These are phyloP conservation scores for Holcopasites calliopsidis DNA, from an alignment of 1,140 invertebrate genomes.

Conservation along the genomic window DNA sequence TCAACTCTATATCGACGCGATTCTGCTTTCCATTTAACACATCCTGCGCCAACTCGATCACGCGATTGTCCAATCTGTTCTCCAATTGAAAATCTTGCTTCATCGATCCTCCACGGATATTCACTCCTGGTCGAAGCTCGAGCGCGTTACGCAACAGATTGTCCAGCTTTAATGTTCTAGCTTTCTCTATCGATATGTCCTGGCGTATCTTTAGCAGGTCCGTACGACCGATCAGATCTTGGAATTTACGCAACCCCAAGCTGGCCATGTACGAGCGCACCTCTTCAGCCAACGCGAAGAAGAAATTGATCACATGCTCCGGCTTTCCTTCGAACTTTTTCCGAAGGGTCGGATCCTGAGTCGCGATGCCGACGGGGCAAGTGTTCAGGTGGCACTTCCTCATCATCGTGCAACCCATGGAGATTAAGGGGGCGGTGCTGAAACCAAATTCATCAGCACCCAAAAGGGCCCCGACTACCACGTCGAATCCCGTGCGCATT, in stretches of 20 bases:
- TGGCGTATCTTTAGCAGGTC: conserved; percentile 88
- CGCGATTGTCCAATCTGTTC: conserved; percentile 91
- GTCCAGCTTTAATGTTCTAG: conserved; percentile 91
- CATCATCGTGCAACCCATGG: conserved; percentile 99
- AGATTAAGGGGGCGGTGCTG: conserved; percentile 98
- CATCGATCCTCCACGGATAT: conserved; percentile 94
- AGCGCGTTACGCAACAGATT: conserved; percentile 93
- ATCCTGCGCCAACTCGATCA: conserved; percentile 88
- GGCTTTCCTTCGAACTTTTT: conserved; percentile 99
- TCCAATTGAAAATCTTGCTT: conserved; percentile 95
- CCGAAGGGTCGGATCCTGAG: conserved; percentile 96
- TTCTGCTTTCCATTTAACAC: conserved; percentile 87
- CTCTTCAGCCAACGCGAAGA: conserved; percentile 99
- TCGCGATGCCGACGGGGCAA: conserved; percentile 99
- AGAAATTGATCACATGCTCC: conserved; percentile 98
- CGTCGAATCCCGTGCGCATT: conserved; percentile 96
- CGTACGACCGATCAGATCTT: conserved; percentile 96
- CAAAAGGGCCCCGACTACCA: conserved; percentile 96
- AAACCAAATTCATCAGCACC: conserved; percentile 99
- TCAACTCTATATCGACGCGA: conserved; percentile 87
- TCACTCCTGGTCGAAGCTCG: conserved; percentile 92
- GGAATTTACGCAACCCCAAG: conserved; percentile 92
- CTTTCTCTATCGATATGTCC: conserved; percentile 84
- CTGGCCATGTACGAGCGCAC: conserved; percentile 93
- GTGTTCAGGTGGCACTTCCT: conserved; percentile 99